Evolutionary conservation across 2,888 invertebrate species (phyloP), one percentile per base, ranked within the genome.

Genomic region (Drosophila parthenogenetica): DNA sequence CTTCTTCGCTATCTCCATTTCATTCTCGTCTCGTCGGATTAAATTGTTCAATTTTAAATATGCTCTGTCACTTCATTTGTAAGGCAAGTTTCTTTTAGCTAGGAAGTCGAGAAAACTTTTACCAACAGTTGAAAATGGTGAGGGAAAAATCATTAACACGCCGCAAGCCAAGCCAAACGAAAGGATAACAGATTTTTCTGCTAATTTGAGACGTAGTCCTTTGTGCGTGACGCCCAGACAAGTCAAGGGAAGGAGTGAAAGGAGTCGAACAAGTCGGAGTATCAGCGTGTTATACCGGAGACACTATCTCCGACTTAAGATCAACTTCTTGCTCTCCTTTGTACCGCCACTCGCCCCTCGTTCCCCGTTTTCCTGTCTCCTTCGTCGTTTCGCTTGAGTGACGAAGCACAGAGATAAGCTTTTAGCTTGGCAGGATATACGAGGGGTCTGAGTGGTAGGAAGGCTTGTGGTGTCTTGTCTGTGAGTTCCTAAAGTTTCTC

Each of bases 171-270:
- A 88, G 88, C 82, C 79, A 80, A 87, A 89, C 84, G 90, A 86
- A 90, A 90, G 90, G 90, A 90, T 90, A 90, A 90, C 90, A 89
- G 89, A 89, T 89, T 89, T 89, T 89, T 89, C 86, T 79, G 84
- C 88, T 89, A 89, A 89, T 89, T 90, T 90, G 89, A 81, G 82
- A 80, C 89, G 84, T 72, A 89, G 89, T 85, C 88, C 85, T 90
- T 91, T 90, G 90, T 91, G 91, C 91, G 89, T 91, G 91, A 90
- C 90, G 83, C 73, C 68, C 70, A 73, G 68, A 59, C 69, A 37
- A 54, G 39, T 32, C 7, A 25, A 16, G 25, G 43, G 40, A 53
- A 59, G 32, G 46, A 25, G 35, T 2, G 10, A 59, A 25, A 57
- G 55, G 53, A 22, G 69, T 29, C 5, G 39, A 17, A 29, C 29